Percentiles rank a stretch among this genome's conserved stretches.
These are phyloP conservation scores for Papilio protenor DNA, from an alignment of 2,888 invertebrate genomes.

Conservation along the genomic window DNA sequence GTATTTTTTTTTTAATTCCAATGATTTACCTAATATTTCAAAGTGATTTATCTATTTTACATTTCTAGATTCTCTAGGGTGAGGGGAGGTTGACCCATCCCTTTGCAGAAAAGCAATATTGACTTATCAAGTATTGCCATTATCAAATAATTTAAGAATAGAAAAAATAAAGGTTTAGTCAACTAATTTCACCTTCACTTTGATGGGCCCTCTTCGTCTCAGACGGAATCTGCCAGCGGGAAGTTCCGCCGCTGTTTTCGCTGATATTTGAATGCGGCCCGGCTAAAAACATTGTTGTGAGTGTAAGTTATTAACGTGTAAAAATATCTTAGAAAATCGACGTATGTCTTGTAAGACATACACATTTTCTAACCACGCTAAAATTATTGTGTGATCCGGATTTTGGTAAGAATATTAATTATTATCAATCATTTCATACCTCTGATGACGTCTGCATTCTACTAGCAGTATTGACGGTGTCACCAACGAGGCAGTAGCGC, in stretches of 20 bases:
- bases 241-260: constrained; percentile 87
- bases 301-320: not conserved
- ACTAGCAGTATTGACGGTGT: constrained; percentile 96
- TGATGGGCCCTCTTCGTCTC: constrained; percentile 88
- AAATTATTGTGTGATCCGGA: no score
- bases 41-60: no score
- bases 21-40: no score
- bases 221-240: constrained; percentile 87
- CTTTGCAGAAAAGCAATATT: no score
- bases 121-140: not conserved
- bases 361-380: no score
- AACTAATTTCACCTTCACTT: constrained; percentile 87
- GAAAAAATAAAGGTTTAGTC: no score
- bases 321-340: not conserved
- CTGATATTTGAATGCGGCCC: constrained; percentile 88
- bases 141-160: no score
- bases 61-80: no score
- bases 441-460: constrained; percentile 90
- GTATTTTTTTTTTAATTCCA: no score
- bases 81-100: no score
- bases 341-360: no score
- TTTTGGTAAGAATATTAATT: no score
- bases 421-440: constrained; percentile 52
- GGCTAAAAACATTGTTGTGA: constrained; percentile 60
- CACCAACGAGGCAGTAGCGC: constrained; percentile 95